Evolutionary conservation across 2,888 invertebrate genomes (phyloP).

Genomic region (Dysmachus trigonus): DNA sequence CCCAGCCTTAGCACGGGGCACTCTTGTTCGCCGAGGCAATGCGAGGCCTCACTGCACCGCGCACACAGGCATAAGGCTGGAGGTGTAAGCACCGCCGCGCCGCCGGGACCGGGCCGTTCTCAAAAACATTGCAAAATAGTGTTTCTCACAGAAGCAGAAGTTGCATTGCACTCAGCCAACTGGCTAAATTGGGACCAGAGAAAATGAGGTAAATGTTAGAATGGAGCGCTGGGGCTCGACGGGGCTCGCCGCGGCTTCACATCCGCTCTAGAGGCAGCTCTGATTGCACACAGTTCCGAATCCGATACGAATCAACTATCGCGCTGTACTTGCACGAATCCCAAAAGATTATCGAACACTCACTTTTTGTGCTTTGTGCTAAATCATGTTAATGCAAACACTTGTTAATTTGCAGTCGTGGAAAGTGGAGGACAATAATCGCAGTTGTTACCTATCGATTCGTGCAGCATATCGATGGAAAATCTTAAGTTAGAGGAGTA

Average conservation of each 20-base stretch:
- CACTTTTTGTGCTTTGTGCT: background rate
- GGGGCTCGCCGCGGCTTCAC: background rate
- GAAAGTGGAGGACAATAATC: background rate
- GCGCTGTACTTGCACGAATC: background rate
- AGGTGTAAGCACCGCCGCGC: conserved; percentile 4
- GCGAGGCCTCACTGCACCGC: background rate
- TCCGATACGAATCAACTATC: background rate
- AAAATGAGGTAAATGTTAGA: conserved; percentile 4
- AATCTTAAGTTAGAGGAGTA: no score
- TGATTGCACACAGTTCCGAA: conserved; percentile 27
- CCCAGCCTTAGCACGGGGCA: background rate
- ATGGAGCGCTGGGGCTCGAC: background rate
- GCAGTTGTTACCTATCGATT: background rate
- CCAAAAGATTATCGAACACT: background rate
- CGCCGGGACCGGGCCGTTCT: background rate
- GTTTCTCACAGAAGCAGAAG: conserved; percentile 1
- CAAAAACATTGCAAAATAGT: conserved; percentile 26
- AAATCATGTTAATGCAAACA: background rate
- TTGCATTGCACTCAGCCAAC: background rate
- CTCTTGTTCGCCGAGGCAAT: background rate
- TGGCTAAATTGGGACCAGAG: background rate
- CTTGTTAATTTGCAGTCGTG: background rate
- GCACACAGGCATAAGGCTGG: background rate
- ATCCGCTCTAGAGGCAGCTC: background rate
- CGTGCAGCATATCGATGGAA: background rate